Evolutionary conservation across 1,140 invertebrate species (phyloP).

Genomic region (Hestina assimilis): DNA sequence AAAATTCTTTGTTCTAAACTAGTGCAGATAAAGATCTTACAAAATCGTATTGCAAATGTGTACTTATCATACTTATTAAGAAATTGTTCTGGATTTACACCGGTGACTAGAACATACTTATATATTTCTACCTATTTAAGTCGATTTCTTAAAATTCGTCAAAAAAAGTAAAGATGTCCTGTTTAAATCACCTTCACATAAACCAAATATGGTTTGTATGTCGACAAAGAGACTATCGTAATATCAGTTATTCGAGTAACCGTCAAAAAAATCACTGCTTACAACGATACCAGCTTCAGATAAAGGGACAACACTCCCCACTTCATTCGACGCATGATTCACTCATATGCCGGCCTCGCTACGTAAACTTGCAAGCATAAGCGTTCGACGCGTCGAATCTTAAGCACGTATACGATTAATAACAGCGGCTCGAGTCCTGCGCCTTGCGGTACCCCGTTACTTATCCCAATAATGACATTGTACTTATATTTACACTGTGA

Average conservation of each 20-base stretch:
- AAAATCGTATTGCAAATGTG: neutral
- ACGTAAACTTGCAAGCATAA: conserved; percentile 32
- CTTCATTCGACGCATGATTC: conserved; percentile 38
- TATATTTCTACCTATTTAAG: too few species aligned
- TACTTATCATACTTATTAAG: neutral
- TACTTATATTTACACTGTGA: conserved; percentile 23
- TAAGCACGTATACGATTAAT: conserved; percentile 44
- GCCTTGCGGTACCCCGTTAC: conserved; percentile 29
- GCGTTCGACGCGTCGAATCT: conserved; percentile 39
- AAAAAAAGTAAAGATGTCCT: neutral
- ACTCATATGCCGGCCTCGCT: conserved; percentile 25
- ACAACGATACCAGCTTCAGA: conserved; percentile 10
- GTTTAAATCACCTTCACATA: neutral
- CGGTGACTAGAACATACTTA: neutral
- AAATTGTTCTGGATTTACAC: neutral
- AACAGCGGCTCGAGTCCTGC: conserved; percentile 20
- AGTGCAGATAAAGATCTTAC: neutral
- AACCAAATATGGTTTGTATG: neutral
- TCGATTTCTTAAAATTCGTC: too few species aligned
- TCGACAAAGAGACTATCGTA: neutral
- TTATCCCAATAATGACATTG: conserved; percentile 26
- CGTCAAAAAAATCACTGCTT: conserved; percentile 1
- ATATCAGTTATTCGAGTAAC: neutral
- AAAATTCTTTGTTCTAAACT: neutral
- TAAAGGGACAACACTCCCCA: conserved; percentile 36